A percentile compares a stretch with the other conserved stretches of the same genome.
Conservation (phyloP, 2,888 invertebrate genomes). For the Amphimallon solstitiale region DNA sequence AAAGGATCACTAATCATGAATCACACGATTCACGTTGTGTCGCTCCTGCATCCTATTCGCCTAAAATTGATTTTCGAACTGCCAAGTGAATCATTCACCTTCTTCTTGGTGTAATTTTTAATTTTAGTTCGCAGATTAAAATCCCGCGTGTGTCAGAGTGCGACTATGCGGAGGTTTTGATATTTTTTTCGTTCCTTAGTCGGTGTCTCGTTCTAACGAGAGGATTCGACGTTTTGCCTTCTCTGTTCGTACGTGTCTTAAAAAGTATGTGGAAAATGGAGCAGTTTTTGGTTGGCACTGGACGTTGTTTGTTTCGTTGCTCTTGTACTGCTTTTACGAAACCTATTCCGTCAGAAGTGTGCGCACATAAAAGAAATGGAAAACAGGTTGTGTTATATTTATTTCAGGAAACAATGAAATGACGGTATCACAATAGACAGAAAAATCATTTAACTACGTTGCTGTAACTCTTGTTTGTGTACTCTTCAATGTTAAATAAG, state of each 20-base stretch:
- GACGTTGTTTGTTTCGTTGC: constrained; percentile 30
- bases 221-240: constrained; percentile 4
- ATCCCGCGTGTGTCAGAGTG: constrained; percentile 29
- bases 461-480: no score
- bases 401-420: constrained; percentile 25
- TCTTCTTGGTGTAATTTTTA: constrained; percentile 30
- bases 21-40: constrained; percentile 18
- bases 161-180: constrained; percentile 28
- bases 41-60: constrained; percentile 18
- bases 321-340: constrained; percentile 17
- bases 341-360: constrained; percentile 23
- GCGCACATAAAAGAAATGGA: constrained; percentile 20
- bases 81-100: constrained; percentile 34
- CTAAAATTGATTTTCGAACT: constrained; percentile 29
- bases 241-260: constrained; percentile 8
- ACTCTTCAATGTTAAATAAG: no score
- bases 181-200: constrained; percentile 12
- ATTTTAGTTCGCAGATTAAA: constrained; percentile 30
- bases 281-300: constrained; percentile 28
- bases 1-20: constrained; percentile 12
- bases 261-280: constrained; percentile 23
- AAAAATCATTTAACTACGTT: no score
- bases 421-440: neutral
- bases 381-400: constrained; percentile 29
- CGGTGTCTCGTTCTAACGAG: neutral